Conservation (phyloP, 1,140 invertebrate genomes). For the Notospermus geniculatus region DNA sequence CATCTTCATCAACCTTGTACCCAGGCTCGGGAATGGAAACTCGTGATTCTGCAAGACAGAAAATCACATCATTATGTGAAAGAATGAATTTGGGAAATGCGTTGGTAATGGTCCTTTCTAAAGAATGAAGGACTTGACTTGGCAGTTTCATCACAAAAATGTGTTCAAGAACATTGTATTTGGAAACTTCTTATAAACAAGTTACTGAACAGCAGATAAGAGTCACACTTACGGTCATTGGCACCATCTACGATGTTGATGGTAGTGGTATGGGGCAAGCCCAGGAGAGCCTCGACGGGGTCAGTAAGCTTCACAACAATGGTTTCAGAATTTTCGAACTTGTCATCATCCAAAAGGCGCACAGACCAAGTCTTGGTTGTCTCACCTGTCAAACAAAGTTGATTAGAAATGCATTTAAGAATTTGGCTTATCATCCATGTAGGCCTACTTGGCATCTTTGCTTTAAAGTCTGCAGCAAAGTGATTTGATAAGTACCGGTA, state of each 20-base stretch:
- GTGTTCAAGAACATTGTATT: too few relatives aligned
- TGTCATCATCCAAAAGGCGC: slow-evolving; percentile 44
- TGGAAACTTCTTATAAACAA: too few relatives aligned
- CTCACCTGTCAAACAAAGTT: slow-evolving; percentile 38
- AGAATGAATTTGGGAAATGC: too few relatives aligned
- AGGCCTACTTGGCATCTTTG: too few relatives aligned
- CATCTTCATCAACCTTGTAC: slow-evolving; percentile 49
- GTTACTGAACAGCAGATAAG: too few relatives aligned
- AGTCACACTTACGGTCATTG: slow-evolving; percentile 54
- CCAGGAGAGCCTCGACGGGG: slow-evolving; percentile 51
- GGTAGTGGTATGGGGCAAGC: slow-evolving; percentile 37
- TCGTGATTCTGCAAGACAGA: slow-evolving; percentile 43
- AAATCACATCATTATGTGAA: slow-evolving; percentile 8
- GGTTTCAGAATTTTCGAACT: slow-evolving; percentile 48
- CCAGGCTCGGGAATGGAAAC: slow-evolving; percentile 42
- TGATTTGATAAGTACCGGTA: too few relatives aligned
- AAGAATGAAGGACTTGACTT: too few relatives aligned
- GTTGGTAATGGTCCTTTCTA: too few relatives aligned
- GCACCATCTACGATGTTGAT: slow-evolving; percentile 52
- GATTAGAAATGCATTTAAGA: too few relatives aligned
- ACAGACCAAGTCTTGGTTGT: slow-evolving; percentile 52
- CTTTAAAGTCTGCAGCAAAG: too few relatives aligned
- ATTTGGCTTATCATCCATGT: too few relatives aligned
- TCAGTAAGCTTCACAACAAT: slow-evolving; percentile 46
- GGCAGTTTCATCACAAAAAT: too few relatives aligned